Evolutionary conservation across 2,888 invertebrate species (phyloP).

Genomic region (Tridacna gigas): DNA sequence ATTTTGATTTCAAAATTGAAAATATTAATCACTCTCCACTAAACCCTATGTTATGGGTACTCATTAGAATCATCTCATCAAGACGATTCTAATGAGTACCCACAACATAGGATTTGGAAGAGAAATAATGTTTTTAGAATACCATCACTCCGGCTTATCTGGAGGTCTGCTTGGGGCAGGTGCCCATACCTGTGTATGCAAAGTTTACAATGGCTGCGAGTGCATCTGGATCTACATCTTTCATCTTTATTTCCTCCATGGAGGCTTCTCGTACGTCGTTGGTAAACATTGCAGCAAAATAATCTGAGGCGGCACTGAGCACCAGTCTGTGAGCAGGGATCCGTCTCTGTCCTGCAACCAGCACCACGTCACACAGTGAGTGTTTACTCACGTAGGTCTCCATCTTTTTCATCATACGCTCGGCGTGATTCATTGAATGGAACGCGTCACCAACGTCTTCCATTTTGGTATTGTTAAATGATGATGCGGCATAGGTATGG

Average conservation of each 20-base stretch:
- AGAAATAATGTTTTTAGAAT: too few species aligned
- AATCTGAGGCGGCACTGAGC: constrained; percentile 95
- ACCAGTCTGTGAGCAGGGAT: constrained; percentile 95
- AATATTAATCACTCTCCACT: too few species aligned
- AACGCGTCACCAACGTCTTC: constrained; percentile 81
- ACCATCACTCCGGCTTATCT: too few species aligned
- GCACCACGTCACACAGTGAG: constrained; percentile 94
- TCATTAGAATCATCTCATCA: too few species aligned
- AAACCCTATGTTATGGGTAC: too few species aligned
- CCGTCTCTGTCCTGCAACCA: constrained; percentile 90
- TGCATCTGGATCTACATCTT: constrained; percentile 94
- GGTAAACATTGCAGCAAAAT: constrained; percentile 98
- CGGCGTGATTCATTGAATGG: constrained; percentile 89
- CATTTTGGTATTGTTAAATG: constrained; percentile 71
- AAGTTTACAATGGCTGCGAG: constrained; percentile 94
- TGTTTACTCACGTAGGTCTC: constrained; percentile 92
- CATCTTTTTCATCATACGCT: constrained; percentile 92
- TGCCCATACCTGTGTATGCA: constrained; percentile 92
- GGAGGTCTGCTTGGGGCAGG: too few species aligned
- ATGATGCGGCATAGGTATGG: constrained; percentile 78
- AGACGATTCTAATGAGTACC: too few species aligned
- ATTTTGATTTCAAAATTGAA: too few species aligned
- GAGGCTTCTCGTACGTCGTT: constrained; percentile 93
- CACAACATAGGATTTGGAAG: too few species aligned
- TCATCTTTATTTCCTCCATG: constrained; percentile 93